Percentiles rank a stretch among this genome's conserved stretches.
Conservation (phyloP, 2,113 vertebrate genomes). For the Charadrius vociferus region DNA sequence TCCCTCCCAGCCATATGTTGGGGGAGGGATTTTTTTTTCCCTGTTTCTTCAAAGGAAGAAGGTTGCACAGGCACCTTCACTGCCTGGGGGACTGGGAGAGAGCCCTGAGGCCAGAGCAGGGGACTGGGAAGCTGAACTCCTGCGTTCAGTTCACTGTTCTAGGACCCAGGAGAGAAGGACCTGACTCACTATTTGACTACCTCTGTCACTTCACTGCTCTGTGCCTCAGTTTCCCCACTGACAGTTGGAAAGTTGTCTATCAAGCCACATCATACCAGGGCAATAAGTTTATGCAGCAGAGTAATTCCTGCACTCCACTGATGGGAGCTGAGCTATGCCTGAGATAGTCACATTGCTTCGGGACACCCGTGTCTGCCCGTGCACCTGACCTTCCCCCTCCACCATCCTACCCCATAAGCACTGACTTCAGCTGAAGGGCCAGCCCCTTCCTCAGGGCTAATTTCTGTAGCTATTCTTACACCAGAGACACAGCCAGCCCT, state of each 20-base stretch:
- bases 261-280: neutral
- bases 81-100: neutral
- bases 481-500: neutral
- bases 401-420: neutral
- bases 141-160: neutral
- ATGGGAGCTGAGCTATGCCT: neutral
- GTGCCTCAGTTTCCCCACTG: neutral
- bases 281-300: neutral
- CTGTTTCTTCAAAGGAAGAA: neutral
- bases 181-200: neutral
- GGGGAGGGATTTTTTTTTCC: no score
- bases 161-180: neutral
- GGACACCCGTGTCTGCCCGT: neutral
- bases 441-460: neutral
- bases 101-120: neutral
- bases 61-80: neutral
- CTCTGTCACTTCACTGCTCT: neutral
- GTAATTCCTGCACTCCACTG: neutral
- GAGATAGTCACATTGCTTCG: neutral
- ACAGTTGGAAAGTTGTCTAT: rapidly evolving
- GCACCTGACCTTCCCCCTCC: neutral
- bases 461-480: neutral
- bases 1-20: neutral
- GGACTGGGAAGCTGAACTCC: neutral
- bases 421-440: neutral